phyloP scores from a whole-genome alignment of 1,140 invertebrate species.

The Orchesella cincta region DNA sequence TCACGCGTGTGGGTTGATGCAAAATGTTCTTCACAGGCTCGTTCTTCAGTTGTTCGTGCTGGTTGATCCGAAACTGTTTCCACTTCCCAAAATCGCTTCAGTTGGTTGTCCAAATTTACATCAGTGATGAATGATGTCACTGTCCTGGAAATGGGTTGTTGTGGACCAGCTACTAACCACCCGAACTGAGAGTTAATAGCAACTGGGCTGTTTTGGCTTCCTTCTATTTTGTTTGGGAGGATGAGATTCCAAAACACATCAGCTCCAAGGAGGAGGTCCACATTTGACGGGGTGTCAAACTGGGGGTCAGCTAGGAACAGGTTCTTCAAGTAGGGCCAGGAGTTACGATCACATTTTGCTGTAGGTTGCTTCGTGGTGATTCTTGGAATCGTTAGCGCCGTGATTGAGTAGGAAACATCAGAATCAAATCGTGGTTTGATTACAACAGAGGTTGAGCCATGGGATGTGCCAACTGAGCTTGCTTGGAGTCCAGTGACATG shows the following conservation, averaged over 20 bases:
- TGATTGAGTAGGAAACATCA: neutral
- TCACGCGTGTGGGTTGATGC: neutral
- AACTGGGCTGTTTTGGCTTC: neutral
- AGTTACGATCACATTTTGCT: neutral
- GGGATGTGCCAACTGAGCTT: neutral
- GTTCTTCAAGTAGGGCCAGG: neutral
- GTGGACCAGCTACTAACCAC: neutral
- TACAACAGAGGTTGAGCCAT: neutral
- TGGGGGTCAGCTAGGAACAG: neutral
- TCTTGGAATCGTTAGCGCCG: neutral
- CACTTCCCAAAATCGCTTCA: neutral
- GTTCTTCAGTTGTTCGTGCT: neutral
- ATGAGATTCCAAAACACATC: neutral
- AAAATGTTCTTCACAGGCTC: neutral
- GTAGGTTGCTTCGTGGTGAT: neutral
- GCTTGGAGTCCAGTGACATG: neutral
- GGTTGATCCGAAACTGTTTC: neutral
- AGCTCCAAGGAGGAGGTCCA: neutral
- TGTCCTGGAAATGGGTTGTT: neutral
- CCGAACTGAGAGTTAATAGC: neutral
- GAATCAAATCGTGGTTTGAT: neutral
- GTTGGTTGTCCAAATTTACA: neutral
- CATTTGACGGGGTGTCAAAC: neutral
- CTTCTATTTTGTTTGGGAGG: neutral
- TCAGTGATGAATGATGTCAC: neutral